Evolutionary conservation across 2,113 vertebrate genomes (phyloP), one percentile per base, ranked within the genome.

Genomic region (Carassius auratus): DNA sequence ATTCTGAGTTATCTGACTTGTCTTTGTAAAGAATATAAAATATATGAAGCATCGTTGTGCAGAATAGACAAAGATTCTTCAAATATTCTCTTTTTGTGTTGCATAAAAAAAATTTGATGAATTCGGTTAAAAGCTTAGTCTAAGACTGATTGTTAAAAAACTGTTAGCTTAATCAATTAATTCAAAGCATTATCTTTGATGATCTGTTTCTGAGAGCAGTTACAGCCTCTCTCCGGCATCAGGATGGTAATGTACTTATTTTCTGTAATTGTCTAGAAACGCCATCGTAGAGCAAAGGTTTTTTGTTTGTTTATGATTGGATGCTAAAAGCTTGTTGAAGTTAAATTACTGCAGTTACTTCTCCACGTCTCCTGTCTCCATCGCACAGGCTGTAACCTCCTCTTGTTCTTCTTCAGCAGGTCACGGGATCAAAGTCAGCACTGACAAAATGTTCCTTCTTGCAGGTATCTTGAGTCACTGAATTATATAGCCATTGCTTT

Each of bases 391-490:
- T 36, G 15, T 48, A 30, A 48, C 38, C 21, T 45, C 26, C 12
- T 78, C 64, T 48, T 45, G 59, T 13, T 82, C 15, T 55, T 87
- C 57, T 84, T 84, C 57, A 75, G 30, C 74, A 52, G 74, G n/a
- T 23, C 55, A 33, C 3, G 13, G 15, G 68, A 26, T 45, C 42
- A 12, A 30, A 30, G 52, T 33, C 76, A 50, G 9, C 8, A 5
- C 69, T 74, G 73, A 62, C 10, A n/a, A 85, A 23, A 79, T 78
- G 61, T 71, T 83, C 71, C 84, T 76, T 36, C 21, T 26, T 66
- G 71, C 33, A 75, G 50, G 21, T 3, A 36, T 62, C 73, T 42
- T 21, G 4, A 73, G 76, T 45, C 61, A 61, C 17, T 85, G 86
- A 87, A 33, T 87, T 61, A 85, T 30, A 8, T 3, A 69, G 33